Base-by-base conservation (phyloP, 1,140 invertebrate genomes). In the Caerostris extrusa region DNA sequence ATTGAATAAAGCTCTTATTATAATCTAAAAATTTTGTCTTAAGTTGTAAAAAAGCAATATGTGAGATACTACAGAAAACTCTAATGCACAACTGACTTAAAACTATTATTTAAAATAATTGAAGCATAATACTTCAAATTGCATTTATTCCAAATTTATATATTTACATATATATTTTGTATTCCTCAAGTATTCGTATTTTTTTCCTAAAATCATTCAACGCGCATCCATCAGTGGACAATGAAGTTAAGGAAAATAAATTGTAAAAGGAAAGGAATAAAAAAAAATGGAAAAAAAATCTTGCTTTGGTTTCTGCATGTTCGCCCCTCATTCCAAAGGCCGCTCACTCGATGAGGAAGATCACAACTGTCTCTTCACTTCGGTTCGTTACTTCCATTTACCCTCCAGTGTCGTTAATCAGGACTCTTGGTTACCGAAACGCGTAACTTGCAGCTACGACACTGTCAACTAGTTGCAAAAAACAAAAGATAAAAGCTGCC, bases 311-410 rank as follows among this genome's bases (percentile, higher is more conserved):
- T 77, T 77, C 71, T 77, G 71, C 86, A 88, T 64, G 86, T 61
- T 64, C 86, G 86, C 61, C 71, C 61, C 86, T 64, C 50, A 57
- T 88, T 64, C 86, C 19, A 55, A 53, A 64, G 17, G 86, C 56
- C 34, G 86, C 50, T 88, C 86, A 83, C 7, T 61, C 5, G 86
- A 88, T 64, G 86, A 88, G 67, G 86, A 88, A 88, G 86, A 88
- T 64, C 58, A 64, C 86, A 57, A 88, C 58, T 88, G 86, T 88
- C 60, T 85, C 56, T 60, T 58, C 55, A 60, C 57, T 60, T 58
- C 86, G 86, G 86, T 88, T 88, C 61, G 86, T 88, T 88, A 88
- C 86, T 55, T 64, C 61, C 86, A 83, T 83, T 83, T 83, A 19
- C 82, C 82, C 82, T 58, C 14, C 86, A 64, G 86, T 53, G 58